Conservation (phyloP, 1,140 invertebrate genomes). For the Diuraphis noxia region DNA sequence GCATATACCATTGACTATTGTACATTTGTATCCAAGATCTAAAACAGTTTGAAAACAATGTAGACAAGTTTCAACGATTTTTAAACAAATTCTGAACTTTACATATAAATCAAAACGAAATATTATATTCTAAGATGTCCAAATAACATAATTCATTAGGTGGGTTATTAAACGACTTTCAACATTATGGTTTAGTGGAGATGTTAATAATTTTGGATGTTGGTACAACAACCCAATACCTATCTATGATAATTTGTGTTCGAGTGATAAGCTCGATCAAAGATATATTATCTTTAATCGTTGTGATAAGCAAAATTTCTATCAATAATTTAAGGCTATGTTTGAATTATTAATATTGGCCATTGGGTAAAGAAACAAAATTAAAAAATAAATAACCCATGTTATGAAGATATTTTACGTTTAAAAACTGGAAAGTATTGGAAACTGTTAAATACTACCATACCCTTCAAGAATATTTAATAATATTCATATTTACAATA, state of each 20-base stretch:
- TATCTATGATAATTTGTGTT: background rate
- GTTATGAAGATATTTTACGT: background rate
- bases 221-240: background rate
- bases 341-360: too few species aligned
- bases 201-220: background rate
- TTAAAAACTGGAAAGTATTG: background rate
- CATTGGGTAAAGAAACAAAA: background rate
- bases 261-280: background rate
- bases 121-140: background rate
- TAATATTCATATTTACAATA: background rate
- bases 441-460: background rate
- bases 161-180: background rate
- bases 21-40: background rate
- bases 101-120: background rate
- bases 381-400: background rate
- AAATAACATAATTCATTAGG: background rate
- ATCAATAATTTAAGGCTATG: constrained; percentile 19
- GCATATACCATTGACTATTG: too few species aligned
- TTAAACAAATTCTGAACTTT: background rate
- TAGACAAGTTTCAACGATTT: background rate
- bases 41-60: background rate
- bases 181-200: background rate
- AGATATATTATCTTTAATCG: too few species aligned
- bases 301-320: too few species aligned
- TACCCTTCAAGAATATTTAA: background rate